phyloP scores from a whole-genome alignment of 1,140 invertebrate species.

The Ostrea denselamellosa region DNA sequence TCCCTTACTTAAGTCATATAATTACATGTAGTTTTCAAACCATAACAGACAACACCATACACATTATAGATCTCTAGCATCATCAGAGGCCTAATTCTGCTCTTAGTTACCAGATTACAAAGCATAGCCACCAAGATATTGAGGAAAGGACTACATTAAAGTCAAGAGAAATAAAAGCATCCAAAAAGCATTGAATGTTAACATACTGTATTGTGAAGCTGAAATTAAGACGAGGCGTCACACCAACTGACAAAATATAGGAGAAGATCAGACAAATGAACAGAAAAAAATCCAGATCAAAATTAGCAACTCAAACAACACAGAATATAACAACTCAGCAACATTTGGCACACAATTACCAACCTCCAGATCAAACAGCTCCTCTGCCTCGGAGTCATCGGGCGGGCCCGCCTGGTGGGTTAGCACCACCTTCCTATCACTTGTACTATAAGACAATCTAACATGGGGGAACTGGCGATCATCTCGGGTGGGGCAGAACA shows the following conservation, averaged over 20 bases:
- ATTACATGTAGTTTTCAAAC: neutral
- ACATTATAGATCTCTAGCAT: slow-evolving; percentile 8
- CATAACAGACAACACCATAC: neutral
- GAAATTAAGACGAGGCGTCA: slow-evolving; percentile 26
- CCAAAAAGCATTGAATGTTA: neutral
- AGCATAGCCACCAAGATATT: slow-evolving; percentile 6
- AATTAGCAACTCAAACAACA: slow-evolving; percentile 42
- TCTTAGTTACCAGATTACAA: neutral
- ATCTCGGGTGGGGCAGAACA: slow-evolving; percentile 54
- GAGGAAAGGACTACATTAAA: neutral
- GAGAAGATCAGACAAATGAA: slow-evolving; percentile 11
- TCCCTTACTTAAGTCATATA: neutral
- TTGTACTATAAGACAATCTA: slow-evolving; percentile 66
- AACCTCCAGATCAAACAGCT: slow-evolving; percentile 64
- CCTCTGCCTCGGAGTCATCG: slow-evolving; percentile 61
- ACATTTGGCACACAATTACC: slow-evolving; percentile 29
- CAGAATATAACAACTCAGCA: slow-evolving; percentile 34
- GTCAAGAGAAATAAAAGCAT: neutral
- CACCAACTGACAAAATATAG: slow-evolving; percentile 23
- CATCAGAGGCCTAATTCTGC: neutral
- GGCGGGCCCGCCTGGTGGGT: slow-evolving; percentile 55
- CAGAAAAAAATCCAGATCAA: slow-evolving; percentile 31
- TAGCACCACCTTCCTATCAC: slow-evolving; percentile 61
- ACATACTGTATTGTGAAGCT: neutral
- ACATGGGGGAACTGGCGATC: slow-evolving; percentile 69